Conservation (phyloP, 2,888 invertebrate genomes). For the Acronicta leporina region DNA sequence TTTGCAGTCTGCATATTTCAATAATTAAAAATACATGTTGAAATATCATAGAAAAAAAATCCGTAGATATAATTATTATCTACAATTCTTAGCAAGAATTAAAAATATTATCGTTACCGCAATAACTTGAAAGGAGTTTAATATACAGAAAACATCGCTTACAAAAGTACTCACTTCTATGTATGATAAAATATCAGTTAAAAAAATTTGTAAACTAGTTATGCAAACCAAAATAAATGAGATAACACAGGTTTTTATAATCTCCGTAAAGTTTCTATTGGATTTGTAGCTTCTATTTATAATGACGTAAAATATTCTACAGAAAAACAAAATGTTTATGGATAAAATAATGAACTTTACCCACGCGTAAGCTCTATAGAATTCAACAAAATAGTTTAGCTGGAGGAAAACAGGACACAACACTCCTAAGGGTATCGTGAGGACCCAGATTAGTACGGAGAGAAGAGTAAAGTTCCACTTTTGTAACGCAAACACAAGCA, state of each 20-base stretch:
- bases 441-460: constrained; percentile 62
- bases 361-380: constrained; percentile 61
- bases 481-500: constrained; percentile 66
- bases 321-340: constrained; percentile 68
- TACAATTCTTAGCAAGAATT: constrained; percentile 42
- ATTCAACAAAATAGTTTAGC: constrained; percentile 21
- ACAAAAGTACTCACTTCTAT: neutral
- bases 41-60: no score
- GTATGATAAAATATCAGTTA: constrained; percentile 63
- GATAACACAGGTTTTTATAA: constrained; percentile 57
- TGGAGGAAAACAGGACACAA: constrained; percentile 49
- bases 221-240: constrained; percentile 70
- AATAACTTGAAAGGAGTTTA: constrained; percentile 59
- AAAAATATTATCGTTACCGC: constrained; percentile 56
- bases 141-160: constrained; percentile 28
- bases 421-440: constrained; percentile 65
- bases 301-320: constrained; percentile 68
- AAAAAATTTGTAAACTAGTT: constrained; percentile 71
- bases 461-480: constrained; percentile 57
- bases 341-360: constrained; percentile 67
- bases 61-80: neutral
- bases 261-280: constrained; percentile 27
- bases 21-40: no score
- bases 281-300: constrained; percentile 39
- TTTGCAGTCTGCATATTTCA: no score